Percentiles rank a stretch among this genome's conserved stretches.
Evolutionary conservation across 2,888 invertebrate genomes (phyloP).

Genomic region (Drosophila phalerata): DNA sequence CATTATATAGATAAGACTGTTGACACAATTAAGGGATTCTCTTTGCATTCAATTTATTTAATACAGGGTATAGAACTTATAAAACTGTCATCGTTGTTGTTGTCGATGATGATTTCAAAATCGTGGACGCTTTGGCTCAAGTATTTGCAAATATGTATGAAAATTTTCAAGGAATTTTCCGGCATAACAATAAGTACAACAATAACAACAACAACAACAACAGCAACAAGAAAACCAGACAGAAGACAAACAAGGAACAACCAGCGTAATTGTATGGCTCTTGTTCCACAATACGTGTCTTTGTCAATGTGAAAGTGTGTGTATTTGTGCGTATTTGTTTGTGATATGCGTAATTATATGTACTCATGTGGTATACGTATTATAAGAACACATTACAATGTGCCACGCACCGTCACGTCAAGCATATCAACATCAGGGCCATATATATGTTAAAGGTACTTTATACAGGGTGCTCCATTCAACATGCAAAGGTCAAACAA

Average conservation of each 20-base stretch:
- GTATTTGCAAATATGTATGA: conserved; percentile 60
- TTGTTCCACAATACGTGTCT: conserved; percentile 28
- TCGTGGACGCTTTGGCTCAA: conserved; percentile 36
- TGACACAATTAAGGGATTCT: neutral
- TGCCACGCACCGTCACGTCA: conserved; percentile 59
- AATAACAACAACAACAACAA: neutral
- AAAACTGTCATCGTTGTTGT: conserved; percentile 18
- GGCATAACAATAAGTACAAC: conserved; percentile 34
- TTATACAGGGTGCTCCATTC: conserved; percentile 56
- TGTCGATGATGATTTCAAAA: conserved; percentile 17
- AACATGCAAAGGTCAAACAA: no score
- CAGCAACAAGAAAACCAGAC: conserved; percentile 14
- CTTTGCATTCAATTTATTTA: neutral
- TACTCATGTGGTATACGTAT: conserved; percentile 29
- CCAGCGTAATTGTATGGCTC: conserved; percentile 66
- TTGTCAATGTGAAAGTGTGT: conserved; percentile 25
- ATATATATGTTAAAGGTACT: conserved; percentile 1
- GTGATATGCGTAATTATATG: conserved; percentile 60
- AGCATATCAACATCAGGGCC: conserved; percentile 62
- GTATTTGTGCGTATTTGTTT: conserved; percentile 27
- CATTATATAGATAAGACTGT: neutral
- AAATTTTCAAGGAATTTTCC: conserved; percentile 56
- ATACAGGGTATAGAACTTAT: conserved; percentile 2
- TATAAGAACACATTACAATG: conserved; percentile 48
- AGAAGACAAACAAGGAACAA: conserved; percentile 49